phyloP scores from a whole-genome alignment of 2,888 invertebrate species.

The Caenorhabditis plicata region DNA sequence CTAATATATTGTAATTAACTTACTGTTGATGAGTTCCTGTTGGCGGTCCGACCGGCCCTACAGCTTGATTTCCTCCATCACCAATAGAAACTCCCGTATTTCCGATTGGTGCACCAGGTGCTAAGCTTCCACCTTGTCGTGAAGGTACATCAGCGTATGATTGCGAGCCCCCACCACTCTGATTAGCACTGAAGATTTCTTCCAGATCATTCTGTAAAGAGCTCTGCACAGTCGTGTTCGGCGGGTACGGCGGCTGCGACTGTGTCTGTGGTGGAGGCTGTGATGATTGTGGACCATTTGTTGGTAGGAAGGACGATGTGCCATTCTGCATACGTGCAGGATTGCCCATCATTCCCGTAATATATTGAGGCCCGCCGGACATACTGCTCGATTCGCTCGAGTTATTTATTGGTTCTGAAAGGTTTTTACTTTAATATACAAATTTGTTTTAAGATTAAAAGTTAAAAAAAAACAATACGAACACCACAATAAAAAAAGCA shows the following conservation, averaged over 20 bases:
- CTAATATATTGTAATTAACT: neutral
- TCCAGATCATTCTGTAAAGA: slow-evolving; percentile 30
- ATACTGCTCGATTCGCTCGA: slow-evolving; percentile 31
- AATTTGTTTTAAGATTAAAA: neutral
- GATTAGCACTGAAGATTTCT: slow-evolving; percentile 34
- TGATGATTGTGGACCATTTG: slow-evolving; percentile 8
- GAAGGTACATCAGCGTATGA: slow-evolving; percentile 28
- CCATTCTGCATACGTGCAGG: slow-evolving; percentile 8
- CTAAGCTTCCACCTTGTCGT: slow-evolving; percentile 42
- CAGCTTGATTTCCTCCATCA: slow-evolving; percentile 5
- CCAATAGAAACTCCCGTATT: slow-evolving; percentile 16
- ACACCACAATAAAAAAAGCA: neutral
- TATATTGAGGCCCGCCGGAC: slow-evolving; percentile 37
- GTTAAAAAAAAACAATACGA: neutral
- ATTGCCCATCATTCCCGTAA: slow-evolving; percentile 23
- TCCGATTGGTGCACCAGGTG: slow-evolving; percentile 52
- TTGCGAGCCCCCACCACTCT: slow-evolving; percentile 27
- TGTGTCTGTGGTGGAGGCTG: slow-evolving; percentile 11
- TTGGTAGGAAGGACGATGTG: slow-evolving; percentile 10
- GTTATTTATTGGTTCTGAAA: slow-evolving; percentile 39
- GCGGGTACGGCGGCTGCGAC: slow-evolving; percentile 6
- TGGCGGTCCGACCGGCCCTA: slow-evolving; percentile 5
- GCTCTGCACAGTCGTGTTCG: slow-evolving; percentile 20
- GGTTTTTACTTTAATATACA: neutral
- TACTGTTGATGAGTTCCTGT: slow-evolving; percentile 3